phyloP scores from a whole-genome alignment of 2,888 invertebrate species.

The Calliopum simillimum region DNA sequence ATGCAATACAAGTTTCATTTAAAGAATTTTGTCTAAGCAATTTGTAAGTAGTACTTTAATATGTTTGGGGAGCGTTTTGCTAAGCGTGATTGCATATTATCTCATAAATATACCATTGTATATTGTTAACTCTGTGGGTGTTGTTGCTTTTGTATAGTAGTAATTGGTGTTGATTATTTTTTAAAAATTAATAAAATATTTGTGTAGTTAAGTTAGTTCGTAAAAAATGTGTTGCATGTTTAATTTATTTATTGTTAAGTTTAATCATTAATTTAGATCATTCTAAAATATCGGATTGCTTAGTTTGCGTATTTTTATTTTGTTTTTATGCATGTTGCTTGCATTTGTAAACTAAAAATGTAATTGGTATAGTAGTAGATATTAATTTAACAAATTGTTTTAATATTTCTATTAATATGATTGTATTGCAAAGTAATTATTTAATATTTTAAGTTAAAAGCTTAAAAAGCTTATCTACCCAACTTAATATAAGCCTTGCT shows the following conservation, averaged over 20 bases:
- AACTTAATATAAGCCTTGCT: background rate
- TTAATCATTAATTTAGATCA: too few relatives aligned
- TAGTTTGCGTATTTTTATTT: too few relatives aligned
- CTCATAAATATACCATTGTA: slow-evolving; percentile 9
- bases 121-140: slow-evolving; percentile 30
- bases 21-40: background rate
- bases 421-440: background rate
- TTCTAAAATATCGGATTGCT: too few relatives aligned
- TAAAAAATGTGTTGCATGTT: too few relatives aligned
- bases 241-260: too few relatives aligned
- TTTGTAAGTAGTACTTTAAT: background rate
- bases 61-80: background rate
- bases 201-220: too few relatives aligned
- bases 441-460: background rate
- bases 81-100: slow-evolving; percentile 23
- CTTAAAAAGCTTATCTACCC: background rate
- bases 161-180: slow-evolving; percentile 11
- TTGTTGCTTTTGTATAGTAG: background rate
- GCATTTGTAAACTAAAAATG: too few relatives aligned
- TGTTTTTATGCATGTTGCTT: too few relatives aligned
- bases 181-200: background rate
- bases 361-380: too few relatives aligned
- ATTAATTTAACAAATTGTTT: too few relatives aligned
- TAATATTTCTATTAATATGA: background rate
- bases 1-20: background rate